Evolutionary conservation across 2,888 invertebrate species (phyloP).

Genomic region (Parascotia fuliginaria): DNA sequence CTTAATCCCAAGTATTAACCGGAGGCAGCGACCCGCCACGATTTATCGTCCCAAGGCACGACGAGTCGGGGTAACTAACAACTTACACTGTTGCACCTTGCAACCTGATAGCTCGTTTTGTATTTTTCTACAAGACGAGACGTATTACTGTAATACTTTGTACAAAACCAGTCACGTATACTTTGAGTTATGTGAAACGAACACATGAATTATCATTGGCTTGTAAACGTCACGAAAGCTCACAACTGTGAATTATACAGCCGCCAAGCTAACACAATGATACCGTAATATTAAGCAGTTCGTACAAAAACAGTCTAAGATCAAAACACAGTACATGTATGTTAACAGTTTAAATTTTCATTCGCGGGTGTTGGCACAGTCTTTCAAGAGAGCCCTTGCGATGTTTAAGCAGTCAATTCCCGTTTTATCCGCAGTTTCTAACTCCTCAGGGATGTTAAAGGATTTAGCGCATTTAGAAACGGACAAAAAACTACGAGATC

Average conservation of each 20-base stretch:
- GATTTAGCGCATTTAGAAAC: constrained; percentile 66
- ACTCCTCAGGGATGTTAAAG: constrained; percentile 66
- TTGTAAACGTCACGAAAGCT: constrained; percentile 28
- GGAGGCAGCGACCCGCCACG: constrained; percentile 61
- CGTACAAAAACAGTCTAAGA: constrained; percentile 8
- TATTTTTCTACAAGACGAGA: constrained; percentile 48
- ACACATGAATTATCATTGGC: constrained; percentile 39
- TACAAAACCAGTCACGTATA: constrained; percentile 40
- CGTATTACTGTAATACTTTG: constrained; percentile 41
- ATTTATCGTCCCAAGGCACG: constrained; percentile 66
- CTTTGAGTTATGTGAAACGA: constrained; percentile 37
- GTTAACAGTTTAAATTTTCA: constrained; percentile 69
- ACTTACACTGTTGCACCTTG: constrained; percentile 60
- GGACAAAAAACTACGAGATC: constrained; percentile 51
- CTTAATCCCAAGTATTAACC: constrained; percentile 71
- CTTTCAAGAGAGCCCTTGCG: constrained; percentile 58
- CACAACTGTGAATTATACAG: constrained; percentile 19
- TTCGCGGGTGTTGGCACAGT: constrained; percentile 60
- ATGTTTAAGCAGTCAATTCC: constrained; percentile 69
- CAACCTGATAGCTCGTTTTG: constrained; percentile 57
- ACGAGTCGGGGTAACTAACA: constrained; percentile 58
- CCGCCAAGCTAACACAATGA: constrained; percentile 19
- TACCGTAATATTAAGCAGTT: constrained; percentile 8
- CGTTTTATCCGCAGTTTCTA: constrained; percentile 59
- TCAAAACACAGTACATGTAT: constrained; percentile 26